Conservation (phyloP, 1,140 invertebrate species). For the Pseudomyrmex sp. region DNA sequence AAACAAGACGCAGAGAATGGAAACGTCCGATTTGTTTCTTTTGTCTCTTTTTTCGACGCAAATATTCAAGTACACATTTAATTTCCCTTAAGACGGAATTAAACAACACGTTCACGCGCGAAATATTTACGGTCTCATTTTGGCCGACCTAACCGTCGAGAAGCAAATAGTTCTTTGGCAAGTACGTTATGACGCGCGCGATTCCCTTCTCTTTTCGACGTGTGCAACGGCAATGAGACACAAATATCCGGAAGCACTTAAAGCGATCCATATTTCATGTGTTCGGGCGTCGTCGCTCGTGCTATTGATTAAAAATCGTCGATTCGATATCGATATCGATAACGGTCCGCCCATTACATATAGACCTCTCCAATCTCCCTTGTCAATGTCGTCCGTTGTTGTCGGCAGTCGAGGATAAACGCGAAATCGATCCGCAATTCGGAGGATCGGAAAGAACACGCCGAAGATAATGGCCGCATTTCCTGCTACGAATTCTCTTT, state of each 20-base stretch:
- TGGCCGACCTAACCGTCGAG: neutral
- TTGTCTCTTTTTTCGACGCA: neutral
- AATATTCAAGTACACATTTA: slow-evolving; percentile 35
- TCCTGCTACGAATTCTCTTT: slow-evolving; percentile 66
- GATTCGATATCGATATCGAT: neutral
- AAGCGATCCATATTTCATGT: slow-evolving; percentile 16
- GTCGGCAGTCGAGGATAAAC: slow-evolving; percentile 34
- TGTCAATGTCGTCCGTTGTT: neutral
- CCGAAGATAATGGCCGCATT: slow-evolving; percentile 59
- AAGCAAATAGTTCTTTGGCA: slow-evolving; percentile 9
- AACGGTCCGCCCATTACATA: neutral
- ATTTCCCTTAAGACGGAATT: slow-evolving; percentile 3
- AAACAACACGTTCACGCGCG: neutral
- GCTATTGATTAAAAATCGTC: slow-evolving; percentile 42
- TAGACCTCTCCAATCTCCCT: neutral
- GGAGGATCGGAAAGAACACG: slow-evolving; percentile 50
- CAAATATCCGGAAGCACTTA: slow-evolving; percentile 56
- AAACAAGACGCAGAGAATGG: too few species aligned
- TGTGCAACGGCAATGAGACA: slow-evolving; percentile 22
- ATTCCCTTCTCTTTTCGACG: slow-evolving; percentile 18
- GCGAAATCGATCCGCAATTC: slow-evolving; percentile 43
- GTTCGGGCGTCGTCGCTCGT: neutral
- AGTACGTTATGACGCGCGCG: slow-evolving; percentile 28
- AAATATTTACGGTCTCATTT: slow-evolving; percentile 44
- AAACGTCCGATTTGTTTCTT: neutral